A percentile compares a stretch with the other conserved stretches of the same genome.
Evolutionary conservation across 1,140 invertebrate genomes (phyloP).

Genomic region (Globodera ellingtonae): DNA sequence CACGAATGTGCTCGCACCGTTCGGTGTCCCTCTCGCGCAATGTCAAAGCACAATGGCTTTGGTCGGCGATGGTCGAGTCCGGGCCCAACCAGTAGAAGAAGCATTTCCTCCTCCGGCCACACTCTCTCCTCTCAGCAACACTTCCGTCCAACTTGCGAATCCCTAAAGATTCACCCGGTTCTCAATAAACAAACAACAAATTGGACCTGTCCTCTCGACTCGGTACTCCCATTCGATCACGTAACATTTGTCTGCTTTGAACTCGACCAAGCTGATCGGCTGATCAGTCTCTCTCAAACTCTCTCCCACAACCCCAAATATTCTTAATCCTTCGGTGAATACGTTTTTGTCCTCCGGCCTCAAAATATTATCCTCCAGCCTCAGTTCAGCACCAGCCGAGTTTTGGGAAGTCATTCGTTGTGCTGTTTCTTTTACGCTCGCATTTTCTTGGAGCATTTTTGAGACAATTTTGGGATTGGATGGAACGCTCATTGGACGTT

Average conservation of each 20-base stretch:
- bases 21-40: slow-evolving; percentile 46
- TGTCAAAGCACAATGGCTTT: slow-evolving; percentile 44
- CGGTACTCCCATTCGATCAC: slow-evolving; percentile 46
- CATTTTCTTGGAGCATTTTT: not conserved
- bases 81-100: slow-evolving; percentile 49
- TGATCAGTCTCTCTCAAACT: slow-evolving; percentile 25
- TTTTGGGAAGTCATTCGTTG: not conserved
- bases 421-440: not conserved
- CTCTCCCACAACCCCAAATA: slow-evolving; percentile 35
- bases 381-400: slow-evolving; percentile 13
- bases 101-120: slow-evolving; percentile 32
- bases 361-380: slow-evolving; percentile 43
- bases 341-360: slow-evolving; percentile 39
- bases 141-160: slow-evolving; percentile 36
- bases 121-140: slow-evolving; percentile 27
- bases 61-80: slow-evolving; percentile 30
- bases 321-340: slow-evolving; percentile 36
- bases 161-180: slow-evolving; percentile 28
- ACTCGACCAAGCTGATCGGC: slow-evolving; percentile 24
- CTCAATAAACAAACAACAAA: not conserved
- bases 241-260: slow-evolving; percentile 41
- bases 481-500: not conserved
- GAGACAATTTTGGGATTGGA: not conserved
- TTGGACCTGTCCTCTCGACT: slow-evolving; percentile 39
- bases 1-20: slow-evolving; percentile 40